Percentiles rank a stretch among this genome's conserved stretches.
Conservation (phyloP, 1,140 invertebrate genomes). For the Cydia pomonella region DNA sequence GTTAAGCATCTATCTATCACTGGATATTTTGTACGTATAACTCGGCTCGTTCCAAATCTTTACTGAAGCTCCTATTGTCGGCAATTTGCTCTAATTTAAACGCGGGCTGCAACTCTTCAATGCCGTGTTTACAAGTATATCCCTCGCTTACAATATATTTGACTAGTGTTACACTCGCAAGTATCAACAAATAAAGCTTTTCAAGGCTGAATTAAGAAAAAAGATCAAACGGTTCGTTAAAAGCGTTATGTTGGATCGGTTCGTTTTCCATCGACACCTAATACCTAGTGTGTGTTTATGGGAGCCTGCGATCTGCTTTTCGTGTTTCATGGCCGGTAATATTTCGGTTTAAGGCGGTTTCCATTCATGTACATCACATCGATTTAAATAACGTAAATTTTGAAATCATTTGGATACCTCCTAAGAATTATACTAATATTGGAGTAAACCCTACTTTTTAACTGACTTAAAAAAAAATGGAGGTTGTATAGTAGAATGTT, state of each 20-base stretch:
- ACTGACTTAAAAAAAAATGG: too few relatives aligned
- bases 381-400: not conserved
- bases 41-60: not conserved
- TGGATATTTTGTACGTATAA: not conserved
- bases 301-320: constrained; percentile 7
- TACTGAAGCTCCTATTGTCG: not conserved
- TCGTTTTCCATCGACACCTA: constrained; percentile 19
- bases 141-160: constrained; percentile 26
- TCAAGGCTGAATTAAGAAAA: constrained; percentile 30
- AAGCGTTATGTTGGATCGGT: constrained; percentile 20
- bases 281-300: constrained; percentile 20
- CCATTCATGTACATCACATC: not conserved
- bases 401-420: too few relatives aligned
- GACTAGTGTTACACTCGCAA: constrained; percentile 26
- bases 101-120: constrained; percentile 18
- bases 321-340: constrained; percentile 16
- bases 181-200: constrained; percentile 32
- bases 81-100: constrained; percentile 22
- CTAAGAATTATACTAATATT: too few relatives aligned
- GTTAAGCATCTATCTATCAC: too few relatives aligned
- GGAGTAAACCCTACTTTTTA: too few relatives aligned
- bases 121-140: constrained; percentile 18
- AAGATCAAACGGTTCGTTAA: constrained; percentile 31
- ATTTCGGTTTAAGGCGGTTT: constrained; percentile 8
- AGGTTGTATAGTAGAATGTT: too few relatives aligned